Percentiles rank a stretch among this genome's conserved stretches.
Conservation (phyloP, 2,113 vertebrate species). For the Picathartes gymnocephalus region DNA sequence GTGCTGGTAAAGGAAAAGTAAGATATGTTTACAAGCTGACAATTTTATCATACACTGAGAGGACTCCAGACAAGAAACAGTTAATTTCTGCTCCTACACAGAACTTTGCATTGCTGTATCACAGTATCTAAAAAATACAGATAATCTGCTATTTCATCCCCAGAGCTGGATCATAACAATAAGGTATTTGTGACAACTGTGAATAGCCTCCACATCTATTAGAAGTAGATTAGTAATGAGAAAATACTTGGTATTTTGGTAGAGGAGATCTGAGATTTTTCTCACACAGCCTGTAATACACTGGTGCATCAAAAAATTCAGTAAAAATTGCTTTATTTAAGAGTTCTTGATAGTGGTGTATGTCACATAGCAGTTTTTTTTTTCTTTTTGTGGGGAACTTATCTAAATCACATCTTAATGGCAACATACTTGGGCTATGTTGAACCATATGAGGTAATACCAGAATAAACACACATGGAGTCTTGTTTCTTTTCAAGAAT, state of each 20-base stretch:
- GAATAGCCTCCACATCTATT: neutral
- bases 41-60: neutral
- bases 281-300: neutral
- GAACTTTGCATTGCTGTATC: neutral
- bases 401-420: neutral
- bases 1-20: neutral
- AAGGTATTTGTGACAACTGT: neutral
- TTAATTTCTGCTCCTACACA: conserved; percentile 7
- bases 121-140: neutral
- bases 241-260: neutral
- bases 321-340: neutral
- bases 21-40: neutral
- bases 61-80: neutral
- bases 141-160: neutral
- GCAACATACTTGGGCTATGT: neutral
- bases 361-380: neutral
- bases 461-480: neutral
- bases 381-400: neutral
- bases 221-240: neutral
- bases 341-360: neutral
- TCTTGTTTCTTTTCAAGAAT: neutral
- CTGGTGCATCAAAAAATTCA: neutral
- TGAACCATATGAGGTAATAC: neutral
- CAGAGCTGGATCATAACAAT: neutral
- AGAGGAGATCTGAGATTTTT: neutral